Evolutionary conservation across 2,888 invertebrate genomes (phyloP).

Genomic region (Spisula solida): DNA sequence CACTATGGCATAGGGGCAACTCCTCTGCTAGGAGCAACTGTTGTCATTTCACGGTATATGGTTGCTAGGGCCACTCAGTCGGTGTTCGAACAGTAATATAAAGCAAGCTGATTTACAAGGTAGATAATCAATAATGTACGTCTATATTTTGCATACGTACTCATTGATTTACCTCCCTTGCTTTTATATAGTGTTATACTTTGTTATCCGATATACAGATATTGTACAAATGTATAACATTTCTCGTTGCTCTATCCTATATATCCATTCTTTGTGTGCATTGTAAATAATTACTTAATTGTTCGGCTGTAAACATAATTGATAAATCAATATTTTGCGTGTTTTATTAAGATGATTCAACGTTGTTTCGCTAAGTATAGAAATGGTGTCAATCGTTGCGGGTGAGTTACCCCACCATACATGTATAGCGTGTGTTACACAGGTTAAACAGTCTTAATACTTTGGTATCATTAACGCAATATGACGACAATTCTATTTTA

Average conservation of each 20-base stretch:
- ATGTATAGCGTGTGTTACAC: background rate
- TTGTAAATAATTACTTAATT: background rate
- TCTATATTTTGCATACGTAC: background rate
- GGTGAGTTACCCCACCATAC: background rate
- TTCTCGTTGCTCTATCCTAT: background rate
- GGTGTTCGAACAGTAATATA: too few relatives aligned
- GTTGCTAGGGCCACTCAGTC: too few relatives aligned
- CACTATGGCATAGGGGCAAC: too few relatives aligned
- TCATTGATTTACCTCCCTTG: background rate
- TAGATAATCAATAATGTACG: background rate
- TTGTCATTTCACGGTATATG: too few relatives aligned
- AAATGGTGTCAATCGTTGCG: conserved; percentile 2
- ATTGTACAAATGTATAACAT: background rate
- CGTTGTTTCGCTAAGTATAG: background rate
- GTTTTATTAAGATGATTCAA: background rate
- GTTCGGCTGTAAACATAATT: background rate
- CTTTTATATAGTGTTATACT: background rate
- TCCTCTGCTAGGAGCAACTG: too few relatives aligned
- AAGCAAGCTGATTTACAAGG: background rate
- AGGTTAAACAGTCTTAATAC: background rate
- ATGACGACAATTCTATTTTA: background rate
- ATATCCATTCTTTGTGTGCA: background rate
- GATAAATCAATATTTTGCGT: background rate
- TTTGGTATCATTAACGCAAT: conserved; percentile 16
- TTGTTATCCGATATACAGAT: background rate